Conservation (phyloP, 2,888 invertebrate species). For the Poecilobothrus nobilitatus region DNA sequence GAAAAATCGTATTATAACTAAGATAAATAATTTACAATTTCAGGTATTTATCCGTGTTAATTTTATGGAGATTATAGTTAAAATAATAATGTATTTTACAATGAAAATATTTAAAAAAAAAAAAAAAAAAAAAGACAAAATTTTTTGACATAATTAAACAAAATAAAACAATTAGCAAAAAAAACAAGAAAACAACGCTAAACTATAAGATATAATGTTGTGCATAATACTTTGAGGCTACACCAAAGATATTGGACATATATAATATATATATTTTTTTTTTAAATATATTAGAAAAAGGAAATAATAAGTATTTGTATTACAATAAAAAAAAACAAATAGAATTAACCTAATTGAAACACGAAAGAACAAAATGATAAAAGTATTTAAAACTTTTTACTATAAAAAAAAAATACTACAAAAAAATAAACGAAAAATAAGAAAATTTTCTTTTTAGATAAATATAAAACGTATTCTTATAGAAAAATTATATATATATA, state of each 20-base stretch:
- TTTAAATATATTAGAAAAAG: neutral
- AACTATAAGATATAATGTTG: constrained; percentile 10
- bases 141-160: constrained; percentile 8
- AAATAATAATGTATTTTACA: constrained; percentile 13
- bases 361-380: constrained; percentile 21
- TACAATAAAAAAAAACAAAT: neutral
- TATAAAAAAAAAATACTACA: neutral
- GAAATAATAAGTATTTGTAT: neutral
- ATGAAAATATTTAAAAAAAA: neutral
- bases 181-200: constrained; percentile 4
- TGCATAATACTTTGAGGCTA: constrained; percentile 28
- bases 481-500: constrained; percentile 8
- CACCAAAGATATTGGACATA: constrained; percentile 26
- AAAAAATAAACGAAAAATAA: too few relatives aligned
- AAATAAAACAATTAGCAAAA: constrained; percentile 20
- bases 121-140: constrained; percentile 11
- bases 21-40: constrained; percentile 30
- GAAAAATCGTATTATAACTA: constrained; percentile 18
- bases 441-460: too few relatives aligned
- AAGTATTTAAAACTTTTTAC: neutral
- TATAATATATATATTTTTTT: neutral
- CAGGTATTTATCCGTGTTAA: constrained; percentile 46
- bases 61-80: constrained; percentile 35
- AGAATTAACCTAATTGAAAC: constrained; percentile 23
- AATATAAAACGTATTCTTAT: constrained; percentile 10